A percentile compares a stretch with the other conserved stretches of the same genome.
Evolutionary conservation across 2,113 vertebrate species (phyloP).

Genomic region (Callaeas wilsoni): DNA sequence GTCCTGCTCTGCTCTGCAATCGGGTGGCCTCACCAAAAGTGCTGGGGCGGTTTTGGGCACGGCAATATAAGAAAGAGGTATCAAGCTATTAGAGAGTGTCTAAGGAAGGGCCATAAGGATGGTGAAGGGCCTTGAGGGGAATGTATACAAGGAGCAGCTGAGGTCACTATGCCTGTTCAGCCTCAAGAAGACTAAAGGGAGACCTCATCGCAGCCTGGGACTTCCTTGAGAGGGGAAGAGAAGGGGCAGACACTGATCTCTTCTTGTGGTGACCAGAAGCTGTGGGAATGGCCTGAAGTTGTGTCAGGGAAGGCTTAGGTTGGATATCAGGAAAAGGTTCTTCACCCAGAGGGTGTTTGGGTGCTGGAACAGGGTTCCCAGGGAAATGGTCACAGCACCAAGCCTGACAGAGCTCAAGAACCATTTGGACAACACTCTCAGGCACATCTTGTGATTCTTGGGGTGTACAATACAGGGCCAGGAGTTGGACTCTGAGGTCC

Average conservation of each 20-base stretch:
- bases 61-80: not conserved
- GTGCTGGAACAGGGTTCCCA: not conserved
- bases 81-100: not conserved
- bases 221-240: not conserved
- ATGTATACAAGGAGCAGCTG: rapidly evolving
- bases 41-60: not conserved
- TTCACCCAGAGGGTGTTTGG: rapidly evolving
- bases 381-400: not conserved
- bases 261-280: not conserved
- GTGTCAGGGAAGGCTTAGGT: not conserved
- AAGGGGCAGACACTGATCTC: not conserved
- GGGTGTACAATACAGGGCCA: too few species aligned
- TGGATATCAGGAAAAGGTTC: not conserved
- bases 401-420: not conserved
- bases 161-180: not conserved
- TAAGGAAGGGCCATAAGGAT: not conserved
- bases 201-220: not conserved
- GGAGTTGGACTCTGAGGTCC: not conserved
- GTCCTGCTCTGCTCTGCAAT: rapidly evolving
- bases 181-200: not conserved
- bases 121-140: not conserved
- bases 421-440: rapidly evolving
- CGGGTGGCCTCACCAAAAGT: not conserved
- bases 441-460: not conserved
- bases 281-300: not conserved